A percentile compares a stretch with the other conserved stretches of the same genome.
phyloP scores from a whole-genome alignment of 1,140 invertebrate genomes.

The Anadara kagoshimensis region DNA sequence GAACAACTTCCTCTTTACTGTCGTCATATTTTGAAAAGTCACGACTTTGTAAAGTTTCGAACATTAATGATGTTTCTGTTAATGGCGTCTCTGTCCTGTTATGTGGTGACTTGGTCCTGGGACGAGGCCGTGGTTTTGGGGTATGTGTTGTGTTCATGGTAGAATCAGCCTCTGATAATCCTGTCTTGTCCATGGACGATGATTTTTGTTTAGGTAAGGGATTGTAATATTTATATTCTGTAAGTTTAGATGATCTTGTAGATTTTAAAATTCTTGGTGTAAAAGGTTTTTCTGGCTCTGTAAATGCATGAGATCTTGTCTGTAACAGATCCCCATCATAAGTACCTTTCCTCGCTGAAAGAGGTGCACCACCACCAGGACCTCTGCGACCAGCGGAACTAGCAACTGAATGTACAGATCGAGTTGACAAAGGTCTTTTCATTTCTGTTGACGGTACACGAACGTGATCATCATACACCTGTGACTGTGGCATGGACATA shows the following conservation, averaged over 20 bases:
- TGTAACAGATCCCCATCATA: conserved; percentile 68
- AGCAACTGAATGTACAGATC: conserved; percentile 24
- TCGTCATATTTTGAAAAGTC: conserved; percentile 53
- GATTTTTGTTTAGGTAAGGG: conserved; percentile 53
- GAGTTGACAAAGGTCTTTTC: conserved; percentile 2
- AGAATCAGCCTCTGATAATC: conserved; percentile 9
- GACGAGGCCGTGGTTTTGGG: conserved; percentile 37
- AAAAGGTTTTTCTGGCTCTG: conserved; percentile 68
- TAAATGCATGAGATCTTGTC: conserved; percentile 65
- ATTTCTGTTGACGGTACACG: too few relatives aligned
- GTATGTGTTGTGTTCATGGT: conserved; percentile 16
- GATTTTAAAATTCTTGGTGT: conserved; percentile 69
- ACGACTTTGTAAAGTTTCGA: conserved; percentile 67
- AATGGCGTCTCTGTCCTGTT: conserved; percentile 8
- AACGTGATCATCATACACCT: conserved; percentile 16
- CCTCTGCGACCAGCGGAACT: conserved; percentile 31
- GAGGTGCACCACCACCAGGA: conserved; percentile 36
- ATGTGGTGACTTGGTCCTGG: conserved; percentile 26
- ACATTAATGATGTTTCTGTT: conserved; percentile 63
- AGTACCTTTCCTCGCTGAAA: conserved; percentile 42
- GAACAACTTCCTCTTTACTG: conserved; percentile 45
- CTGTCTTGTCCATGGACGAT: background rate
- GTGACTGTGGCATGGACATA: background rate
- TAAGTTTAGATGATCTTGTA: conserved; percentile 59
- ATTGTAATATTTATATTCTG: conserved; percentile 67